Base-by-base conservation (phyloP, 2,113 vertebrate genomes). In the Condylura cristata region DNA sequence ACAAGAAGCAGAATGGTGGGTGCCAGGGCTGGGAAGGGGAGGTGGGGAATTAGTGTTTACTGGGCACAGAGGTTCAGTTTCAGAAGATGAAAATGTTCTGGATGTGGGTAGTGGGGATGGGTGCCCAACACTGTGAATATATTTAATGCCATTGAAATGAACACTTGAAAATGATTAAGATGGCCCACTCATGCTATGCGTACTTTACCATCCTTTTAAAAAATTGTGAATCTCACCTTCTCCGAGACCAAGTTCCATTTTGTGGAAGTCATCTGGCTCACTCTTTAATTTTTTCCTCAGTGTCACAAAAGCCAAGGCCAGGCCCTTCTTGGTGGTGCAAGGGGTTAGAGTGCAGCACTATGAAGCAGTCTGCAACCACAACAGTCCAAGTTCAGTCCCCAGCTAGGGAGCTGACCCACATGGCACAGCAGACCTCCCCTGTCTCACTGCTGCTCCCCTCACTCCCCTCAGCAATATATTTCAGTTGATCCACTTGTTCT, bases 241-340 rank as follows among this genome's bases (percentile, higher is more conserved):
- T 91, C 79, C 93, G 92, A 95, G 78, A 92, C 81, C n/a, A 81
- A 44, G 63, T 96, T 94, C 96, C 95, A 94, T 16, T 58, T 87
- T 0, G 53, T 30, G 16, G 86, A 97, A 26, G 18, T 94, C 82
- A 1, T 91, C 96, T 0, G 83, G 71, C 44, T 92, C 48, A 0
- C 89, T 95, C n/a, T 86, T 93, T 20, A 91, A 96, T 26, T 86
- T 53, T 68, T 70, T 95, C 89, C 86, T 86, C 78, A 96, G 86
- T 10, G 86, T 75, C 20, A 68, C 1, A 0, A 81, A 56, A 20
- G 53, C 20, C 53, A 56, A 56, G 53, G 20, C 53, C 60, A 75
- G 53, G 20, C 53, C 60, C n/a, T n/a, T n/a, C n/a, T n/a, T n/a
- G n/a, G n/a, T n/a, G n/a, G n/a, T n/a, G n/a, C n/a, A n/a, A n/a